Conservation (phyloP, 64 coral and sea anemone genomes). For the Astreopora myriophthalma region DNA sequence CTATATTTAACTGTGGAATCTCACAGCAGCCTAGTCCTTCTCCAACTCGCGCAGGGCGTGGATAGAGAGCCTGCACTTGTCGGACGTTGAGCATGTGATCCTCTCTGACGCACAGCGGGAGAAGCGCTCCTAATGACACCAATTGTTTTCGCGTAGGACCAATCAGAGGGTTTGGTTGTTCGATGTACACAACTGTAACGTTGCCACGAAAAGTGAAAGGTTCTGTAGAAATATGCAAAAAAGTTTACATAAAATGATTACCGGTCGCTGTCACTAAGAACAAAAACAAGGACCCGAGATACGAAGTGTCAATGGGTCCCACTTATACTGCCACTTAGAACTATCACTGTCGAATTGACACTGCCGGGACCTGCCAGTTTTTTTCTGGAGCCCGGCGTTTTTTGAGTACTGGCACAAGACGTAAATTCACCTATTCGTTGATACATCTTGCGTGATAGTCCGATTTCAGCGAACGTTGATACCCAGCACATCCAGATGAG, state of each 20-base stretch:
- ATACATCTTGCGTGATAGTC: not conserved
- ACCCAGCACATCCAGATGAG: conserved; percentile 8
- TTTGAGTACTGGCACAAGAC: too few species aligned
- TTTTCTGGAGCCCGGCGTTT: too few species aligned
- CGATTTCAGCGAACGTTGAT: not conserved
- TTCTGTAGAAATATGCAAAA: not conserved
- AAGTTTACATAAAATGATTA: too few species aligned
- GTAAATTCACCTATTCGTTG: conserved; percentile 3
- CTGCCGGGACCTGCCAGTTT: too few species aligned
- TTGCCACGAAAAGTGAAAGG: conserved; percentile 29
- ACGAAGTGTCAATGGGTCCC: too few species aligned
- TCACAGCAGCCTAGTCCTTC: conserved; percentile 66
- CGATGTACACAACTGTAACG: not conserved
- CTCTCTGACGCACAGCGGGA: conserved; percentile 60
- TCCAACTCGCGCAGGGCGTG: not conserved
- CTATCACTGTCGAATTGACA: too few species aligned
- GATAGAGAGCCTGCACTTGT: not conserved
- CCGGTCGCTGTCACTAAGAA: too few species aligned
- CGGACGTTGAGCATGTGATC: conserved; percentile 19
- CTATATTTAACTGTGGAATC: conserved; percentile 1
- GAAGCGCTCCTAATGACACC: conserved; percentile 31
- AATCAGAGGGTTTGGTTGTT: conserved; percentile 37
- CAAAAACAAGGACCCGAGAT: too few species aligned
- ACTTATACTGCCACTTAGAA: too few species aligned
- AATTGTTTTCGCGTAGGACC: conserved; percentile 5